Base-by-base conservation (phyloP, 2,797 vertebrate genomes). In the Coranthus polyacanthus region DNA sequence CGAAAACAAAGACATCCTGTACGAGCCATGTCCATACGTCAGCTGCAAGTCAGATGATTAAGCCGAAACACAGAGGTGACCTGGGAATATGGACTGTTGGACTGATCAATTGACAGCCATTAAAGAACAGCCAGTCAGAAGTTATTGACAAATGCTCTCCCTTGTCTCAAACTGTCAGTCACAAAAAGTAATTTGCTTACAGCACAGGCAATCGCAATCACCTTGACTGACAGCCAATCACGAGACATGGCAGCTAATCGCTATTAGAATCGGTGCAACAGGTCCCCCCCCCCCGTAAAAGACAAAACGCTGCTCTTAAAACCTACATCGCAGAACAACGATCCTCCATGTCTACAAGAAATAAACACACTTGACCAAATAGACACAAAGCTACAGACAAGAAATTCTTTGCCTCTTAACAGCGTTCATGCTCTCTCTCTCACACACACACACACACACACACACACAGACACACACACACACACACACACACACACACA, bases 301-400 rank as follows among this genome's bases (percentile, higher is more conserved):
- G 15, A 29, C 26, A 29, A 4, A 6, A 29, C 2, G 8, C 26
- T 2, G 8, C 3, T 29, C 26, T 29, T 29, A 29, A 29, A 29
- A 29, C 26, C 18, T 26, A n/a, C 12, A 61, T 45, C 37, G 42
- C 4, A 29, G 32, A 9, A 17, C 13, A 43, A 36, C 5, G 12
- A 20, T 32, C 26, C 44, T 36, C 22, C 52, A 15, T 52, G 21
- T 34, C 7, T 47, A 5, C 13, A 15, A 36, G 59, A 26, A 56
- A 38, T 0, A 49, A 16, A 46, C 16, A 39, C 50, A 58, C 38
- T 61, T 3, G 2, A 43, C 17, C 36, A 51, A 55, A 72, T 15
- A 45, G 46, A 59, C 47, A 52, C 41, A 76, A 49, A 58, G 60
- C 58, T 51, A 44, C 21, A 70, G 52, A 53, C 29, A 61, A 68